These are phyloP conservation scores for Garra rufa DNA, from an alignment of 2,113 vertebrate species.

Conservation along the genomic window DNA sequence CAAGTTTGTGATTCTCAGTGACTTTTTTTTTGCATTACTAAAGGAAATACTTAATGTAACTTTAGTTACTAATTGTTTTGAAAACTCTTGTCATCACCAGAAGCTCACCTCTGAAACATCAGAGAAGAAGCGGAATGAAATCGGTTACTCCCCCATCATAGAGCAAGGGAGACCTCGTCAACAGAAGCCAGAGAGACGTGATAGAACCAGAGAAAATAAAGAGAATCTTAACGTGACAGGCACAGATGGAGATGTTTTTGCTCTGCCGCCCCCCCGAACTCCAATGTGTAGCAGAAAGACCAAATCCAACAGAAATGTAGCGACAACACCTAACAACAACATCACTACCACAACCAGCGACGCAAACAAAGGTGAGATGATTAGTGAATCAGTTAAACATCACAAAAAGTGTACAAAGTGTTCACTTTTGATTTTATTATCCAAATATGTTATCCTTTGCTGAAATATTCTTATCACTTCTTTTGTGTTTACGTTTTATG, in stretches of 20 bases:
- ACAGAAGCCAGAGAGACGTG: conserved; percentile 61
- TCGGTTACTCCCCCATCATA: conserved; percentile 54
- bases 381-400: not conserved
- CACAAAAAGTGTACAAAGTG: not conserved
- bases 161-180: conserved; percentile 44
- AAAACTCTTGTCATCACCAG: conserved; percentile 55
- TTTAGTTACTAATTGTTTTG: not conserved
- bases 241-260: conserved; percentile 73
- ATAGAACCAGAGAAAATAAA: conserved; percentile 79
- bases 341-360: conserved; percentile 39
- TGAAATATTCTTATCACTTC: no score
- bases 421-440: not conserved
- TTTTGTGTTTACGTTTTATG: no score
- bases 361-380: conserved; percentile 68
- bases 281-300: conserved; percentile 72
- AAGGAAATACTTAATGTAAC: not conserved
- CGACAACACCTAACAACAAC: conserved; percentile 68
- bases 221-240: conserved; percentile 75
- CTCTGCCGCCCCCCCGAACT: conserved; percentile 78
- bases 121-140: conserved; percentile 55
- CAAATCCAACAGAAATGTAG: conserved; percentile 67
- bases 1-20: not conserved
- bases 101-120: conserved; percentile 53
- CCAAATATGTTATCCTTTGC: not conserved
- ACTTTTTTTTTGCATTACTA: not conserved